Base-by-base conservation (phyloP, 2,797 vertebrate genomes). In the Melanotaenia boesemani region DNA sequence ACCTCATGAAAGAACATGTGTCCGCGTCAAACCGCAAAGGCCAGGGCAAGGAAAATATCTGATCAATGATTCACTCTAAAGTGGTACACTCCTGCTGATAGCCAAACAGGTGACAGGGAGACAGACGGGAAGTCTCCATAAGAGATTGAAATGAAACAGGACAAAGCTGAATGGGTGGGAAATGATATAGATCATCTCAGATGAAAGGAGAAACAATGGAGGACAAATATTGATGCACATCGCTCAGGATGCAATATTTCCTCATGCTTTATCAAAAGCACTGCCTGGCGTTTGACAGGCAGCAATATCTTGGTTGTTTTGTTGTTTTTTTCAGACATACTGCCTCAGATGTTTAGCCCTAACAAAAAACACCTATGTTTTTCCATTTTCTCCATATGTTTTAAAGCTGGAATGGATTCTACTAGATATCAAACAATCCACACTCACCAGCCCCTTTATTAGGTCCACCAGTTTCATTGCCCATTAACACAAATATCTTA, bases 21-120 rank as follows among this genome's bases (percentile, higher is more conserved):
- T 41, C 48, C 6, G 44, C 61, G 48, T 67, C 13, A 67, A 36
- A 67, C 9, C 39, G 70, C 63, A 65, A 9, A 18, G 77, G 63
- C 62, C 77, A 71, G 59, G 67, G 36, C 0, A 0, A 67, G 56
- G 59, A 72, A 83, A 70, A 80, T 52, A 72, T 64, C 62, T 48
- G 62, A 81, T 86, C 72, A 72, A 82, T 85, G 73, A 85, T 72
- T 85, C 39, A 57, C 34, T 77, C 15, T 39, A 48, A 65, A 71
- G 65, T 39, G 11, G 69, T 68, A 71, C 34, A 6, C 22, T 54
- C 22, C n/a, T 56, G 55, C 70, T 71, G 70, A 83, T 76, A 46
- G 55, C 10, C 10, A 28, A 63, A 68, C 30, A 20, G 56, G 59
- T 3, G 11, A 58, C 37, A 54, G 66, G 22, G 57, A 85, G 62